Conservation (phyloP, 2,797 vertebrate genomes). For the Lates japonicus region DNA sequence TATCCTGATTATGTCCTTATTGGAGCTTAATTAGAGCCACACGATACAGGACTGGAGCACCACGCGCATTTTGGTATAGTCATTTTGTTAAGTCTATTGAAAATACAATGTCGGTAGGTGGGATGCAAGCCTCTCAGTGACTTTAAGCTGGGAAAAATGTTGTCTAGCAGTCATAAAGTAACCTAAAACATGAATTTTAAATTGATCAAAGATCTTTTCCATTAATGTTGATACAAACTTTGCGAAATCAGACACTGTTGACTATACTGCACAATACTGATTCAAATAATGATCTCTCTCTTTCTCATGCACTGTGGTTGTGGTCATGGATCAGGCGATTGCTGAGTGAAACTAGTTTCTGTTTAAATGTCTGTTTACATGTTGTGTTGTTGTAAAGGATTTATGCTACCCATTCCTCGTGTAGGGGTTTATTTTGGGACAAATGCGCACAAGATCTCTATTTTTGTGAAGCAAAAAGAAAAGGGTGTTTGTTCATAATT, state of each 20-base stretch:
- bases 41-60: not conserved
- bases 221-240: not conserved
- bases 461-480: conserved; percentile 4
- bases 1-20: not conserved
- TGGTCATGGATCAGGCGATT: not conserved
- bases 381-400: not conserved
- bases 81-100: no score
- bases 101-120: no score
- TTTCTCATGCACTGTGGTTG: not conserved
- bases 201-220: not conserved
- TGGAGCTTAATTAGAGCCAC: not conserved
- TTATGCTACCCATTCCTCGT: not conserved
- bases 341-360: not conserved
- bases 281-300: not conserved
- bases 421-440: conserved; percentile 6
- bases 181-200: not conserved
- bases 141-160: not conserved
- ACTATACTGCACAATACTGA: not conserved
- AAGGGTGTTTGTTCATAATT: not conserved
- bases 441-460: conserved; percentile 5
- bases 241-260: not conserved
- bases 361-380: not conserved
- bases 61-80: no score
- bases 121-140: no score
- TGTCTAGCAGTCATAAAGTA: not conserved